Evolutionary conservation across 2,797 vertebrate genomes (phyloP).

Genomic region (Cygnus olor): DNA sequence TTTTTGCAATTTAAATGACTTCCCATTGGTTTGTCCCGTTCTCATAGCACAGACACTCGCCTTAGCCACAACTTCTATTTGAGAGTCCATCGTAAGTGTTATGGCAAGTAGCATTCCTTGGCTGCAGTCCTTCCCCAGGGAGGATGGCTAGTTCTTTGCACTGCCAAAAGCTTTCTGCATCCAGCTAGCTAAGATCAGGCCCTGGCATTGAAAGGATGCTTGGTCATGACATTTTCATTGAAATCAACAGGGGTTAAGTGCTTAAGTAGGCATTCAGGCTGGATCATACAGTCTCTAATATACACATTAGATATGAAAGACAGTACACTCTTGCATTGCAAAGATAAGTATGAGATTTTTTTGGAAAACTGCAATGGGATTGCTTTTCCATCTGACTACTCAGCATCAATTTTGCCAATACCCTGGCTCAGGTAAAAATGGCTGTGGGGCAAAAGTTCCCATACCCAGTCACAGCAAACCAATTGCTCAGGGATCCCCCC

Average conservation of each 20-base stretch:
- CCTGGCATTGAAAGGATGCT: background rate
- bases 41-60: background rate
- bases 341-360: background rate
- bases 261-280: background rate
- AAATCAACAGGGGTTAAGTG: background rate
- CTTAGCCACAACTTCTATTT: background rate
- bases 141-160: background rate
- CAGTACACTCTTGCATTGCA: background rate
- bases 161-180: background rate
- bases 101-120: no score
- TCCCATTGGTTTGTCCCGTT: background rate
- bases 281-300: background rate
- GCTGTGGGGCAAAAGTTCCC: background rate
- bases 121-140: background rate
- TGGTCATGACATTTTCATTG: background rate
- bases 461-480: background rate
- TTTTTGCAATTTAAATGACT: background rate
- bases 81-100: background rate
- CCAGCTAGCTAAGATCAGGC: background rate
- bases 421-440: rapidly evolving
- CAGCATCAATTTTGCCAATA: background rate
- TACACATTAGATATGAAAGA: background rate
- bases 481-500: background rate
- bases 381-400: background rate
- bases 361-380: background rate